These are phyloP conservation scores for Drosophila incognita DNA, from an alignment of 2,888 invertebrate genomes.

Conservation along the genomic window DNA sequence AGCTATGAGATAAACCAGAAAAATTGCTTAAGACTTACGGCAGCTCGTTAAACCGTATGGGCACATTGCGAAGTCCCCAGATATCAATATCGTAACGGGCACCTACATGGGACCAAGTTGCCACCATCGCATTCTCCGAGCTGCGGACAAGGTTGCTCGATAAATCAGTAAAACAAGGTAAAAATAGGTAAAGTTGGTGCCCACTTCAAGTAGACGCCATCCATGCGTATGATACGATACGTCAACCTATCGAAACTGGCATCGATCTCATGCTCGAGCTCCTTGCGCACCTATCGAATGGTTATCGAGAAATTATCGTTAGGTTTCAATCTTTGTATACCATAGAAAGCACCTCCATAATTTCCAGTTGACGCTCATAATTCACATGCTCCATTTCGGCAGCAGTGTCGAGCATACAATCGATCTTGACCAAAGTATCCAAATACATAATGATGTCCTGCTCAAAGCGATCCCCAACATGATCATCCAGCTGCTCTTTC, in stretches of 20 bases:
- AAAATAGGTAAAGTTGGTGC: slow-evolving; percentile 5
- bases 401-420: slow-evolving; percentile 57
- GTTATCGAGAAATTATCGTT: not conserved
- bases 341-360: slow-evolving; percentile 46
- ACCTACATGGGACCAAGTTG: slow-evolving; percentile 66
- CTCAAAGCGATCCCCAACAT: slow-evolving; percentile 65
- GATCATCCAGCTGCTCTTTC: slow-evolving; percentile 26
- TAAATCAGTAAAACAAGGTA: not conserved
- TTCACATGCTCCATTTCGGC: slow-evolving; percentile 48
- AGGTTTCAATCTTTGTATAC: not conserved
- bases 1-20: not conserved
- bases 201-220: slow-evolving; percentile 79
- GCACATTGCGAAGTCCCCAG: slow-evolving; percentile 80
- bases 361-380: slow-evolving; percentile 26
- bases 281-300: slow-evolving; percentile 48
- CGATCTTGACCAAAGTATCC: slow-evolving; percentile 47
- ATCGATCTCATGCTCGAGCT: slow-evolving; percentile 60
- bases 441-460: slow-evolving; percentile 57
- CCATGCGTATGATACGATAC: slow-evolving; percentile 75
- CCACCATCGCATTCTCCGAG: slow-evolving; percentile 55
- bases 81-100: slow-evolving; percentile 73
- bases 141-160: slow-evolving; percentile 40
- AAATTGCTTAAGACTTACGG: slow-evolving; percentile 55
- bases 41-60: slow-evolving; percentile 67
- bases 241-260: slow-evolving; percentile 71